Percentiles rank a stretch among this genome's conserved stretches.
These are phyloP conservation scores for Thera britannica DNA, from an alignment of 2,888 invertebrate species.

Conservation along the genomic window DNA sequence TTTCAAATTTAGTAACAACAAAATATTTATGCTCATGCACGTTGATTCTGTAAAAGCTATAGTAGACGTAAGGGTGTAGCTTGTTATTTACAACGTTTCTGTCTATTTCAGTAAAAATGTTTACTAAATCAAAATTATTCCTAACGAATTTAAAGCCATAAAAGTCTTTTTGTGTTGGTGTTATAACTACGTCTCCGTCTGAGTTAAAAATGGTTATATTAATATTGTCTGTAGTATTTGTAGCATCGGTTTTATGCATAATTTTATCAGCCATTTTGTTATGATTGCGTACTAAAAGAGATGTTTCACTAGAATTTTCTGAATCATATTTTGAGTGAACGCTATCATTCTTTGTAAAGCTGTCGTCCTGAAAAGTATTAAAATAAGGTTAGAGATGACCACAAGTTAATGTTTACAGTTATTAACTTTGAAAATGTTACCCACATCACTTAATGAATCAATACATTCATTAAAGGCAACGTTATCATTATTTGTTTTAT, in stretches of 20 bases:
- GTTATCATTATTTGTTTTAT: conserved; percentile 10
- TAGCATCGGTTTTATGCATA: neutral
- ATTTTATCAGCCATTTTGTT: neutral
- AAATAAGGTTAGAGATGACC: neutral
- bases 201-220: neutral
- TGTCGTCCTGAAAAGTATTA: conserved; percentile 7
- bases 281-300: conserved; percentile 8
- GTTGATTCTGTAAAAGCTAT: conserved; percentile 21
- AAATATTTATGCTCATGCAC: conserved; percentile 8
- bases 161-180: neutral
- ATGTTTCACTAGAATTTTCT: conserved; percentile 20
- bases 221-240: neutral
- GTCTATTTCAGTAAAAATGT: neutral
- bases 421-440: neutral
- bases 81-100: neutral
- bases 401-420: too few species aligned
- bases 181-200: neutral
- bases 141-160: neutral
- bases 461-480: neutral
- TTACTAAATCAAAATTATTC: neutral
- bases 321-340: conserved; percentile 6
- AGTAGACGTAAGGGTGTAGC: neutral
- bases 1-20: conserved; percentile 13
- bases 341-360: neutral
- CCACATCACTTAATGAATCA: conserved; percentile 16